Conservation (phyloP, 2,113 vertebrate species). For the Phaethornis superciliosus region DNA sequence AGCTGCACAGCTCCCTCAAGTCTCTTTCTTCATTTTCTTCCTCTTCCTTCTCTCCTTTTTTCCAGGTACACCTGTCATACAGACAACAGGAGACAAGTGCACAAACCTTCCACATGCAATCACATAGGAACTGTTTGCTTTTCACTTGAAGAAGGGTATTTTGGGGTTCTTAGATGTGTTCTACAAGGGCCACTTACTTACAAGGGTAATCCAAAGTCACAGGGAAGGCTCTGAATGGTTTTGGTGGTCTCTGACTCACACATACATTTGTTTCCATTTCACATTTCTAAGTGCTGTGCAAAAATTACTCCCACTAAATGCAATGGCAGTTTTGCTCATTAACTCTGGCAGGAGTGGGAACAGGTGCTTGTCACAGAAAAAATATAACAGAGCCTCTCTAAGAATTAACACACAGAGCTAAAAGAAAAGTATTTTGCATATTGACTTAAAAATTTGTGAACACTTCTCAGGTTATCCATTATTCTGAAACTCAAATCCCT, state of each 20-base stretch:
- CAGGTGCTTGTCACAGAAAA: not conserved
- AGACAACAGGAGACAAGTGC: not conserved
- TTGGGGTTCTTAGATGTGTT: not conserved
- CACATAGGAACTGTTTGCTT: not conserved
- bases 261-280: not conserved
- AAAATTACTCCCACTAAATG: not conserved
- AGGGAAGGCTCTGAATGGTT: not conserved
- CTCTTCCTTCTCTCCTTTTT: slow-evolving; percentile 69
- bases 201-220: not conserved
- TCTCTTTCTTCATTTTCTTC: slow-evolving; percentile 68
- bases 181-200: not conserved
- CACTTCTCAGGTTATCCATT: not conserved
- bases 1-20: slow-evolving; percentile 45
- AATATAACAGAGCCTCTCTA: not conserved
- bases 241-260: not conserved
- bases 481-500: not conserved
- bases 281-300: not conserved
- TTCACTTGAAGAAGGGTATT: not conserved
- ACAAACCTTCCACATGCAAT: not conserved
- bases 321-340: not conserved
- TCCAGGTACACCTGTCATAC: slow-evolving; percentile 8
- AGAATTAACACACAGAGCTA: not conserved
- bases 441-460: not conserved
- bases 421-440: not conserved
- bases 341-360: not conserved